Evolutionary conservation across 2,797 vertebrate genomes (phyloP).

Genomic region (Crocidura indochinensis): DNA sequence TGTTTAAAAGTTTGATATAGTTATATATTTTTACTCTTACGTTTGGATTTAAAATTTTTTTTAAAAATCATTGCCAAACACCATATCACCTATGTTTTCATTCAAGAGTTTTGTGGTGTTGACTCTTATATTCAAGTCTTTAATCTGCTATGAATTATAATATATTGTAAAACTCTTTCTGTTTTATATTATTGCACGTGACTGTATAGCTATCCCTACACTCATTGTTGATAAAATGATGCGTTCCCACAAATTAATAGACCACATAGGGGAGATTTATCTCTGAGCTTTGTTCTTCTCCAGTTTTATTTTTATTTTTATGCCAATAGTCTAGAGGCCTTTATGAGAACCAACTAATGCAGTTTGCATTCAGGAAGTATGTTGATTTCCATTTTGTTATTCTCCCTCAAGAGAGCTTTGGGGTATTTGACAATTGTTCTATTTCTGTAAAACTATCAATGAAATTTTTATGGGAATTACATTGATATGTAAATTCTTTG

Average conservation of each 20-base stretch:
- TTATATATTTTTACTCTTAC: too few relatives aligned
- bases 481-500: too few relatives aligned
- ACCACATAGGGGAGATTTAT: not conserved
- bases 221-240: not conserved
- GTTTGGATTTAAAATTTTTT: too few relatives aligned
- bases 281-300: not conserved
- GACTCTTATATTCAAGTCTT: too few relatives aligned
- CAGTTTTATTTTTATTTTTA: not conserved
- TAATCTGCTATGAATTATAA: too few relatives aligned
- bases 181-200: not conserved
- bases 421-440: not conserved
- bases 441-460: not conserved
- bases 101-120: too few relatives aligned
- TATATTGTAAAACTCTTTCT: not conserved
- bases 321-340: not conserved
- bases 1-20: too few relatives aligned
- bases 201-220: not conserved
- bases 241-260: not conserved
- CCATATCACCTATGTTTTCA: not conserved
- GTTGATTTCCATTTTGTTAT: not conserved
- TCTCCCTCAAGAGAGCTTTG: not conserved
- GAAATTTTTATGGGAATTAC: not conserved
- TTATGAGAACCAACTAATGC: not conserved
- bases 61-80: too few relatives aligned
- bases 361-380: not conserved